phyloP scores from a whole-genome alignment of 1,140 invertebrate species.

The Drosophila arawakana region DNA sequence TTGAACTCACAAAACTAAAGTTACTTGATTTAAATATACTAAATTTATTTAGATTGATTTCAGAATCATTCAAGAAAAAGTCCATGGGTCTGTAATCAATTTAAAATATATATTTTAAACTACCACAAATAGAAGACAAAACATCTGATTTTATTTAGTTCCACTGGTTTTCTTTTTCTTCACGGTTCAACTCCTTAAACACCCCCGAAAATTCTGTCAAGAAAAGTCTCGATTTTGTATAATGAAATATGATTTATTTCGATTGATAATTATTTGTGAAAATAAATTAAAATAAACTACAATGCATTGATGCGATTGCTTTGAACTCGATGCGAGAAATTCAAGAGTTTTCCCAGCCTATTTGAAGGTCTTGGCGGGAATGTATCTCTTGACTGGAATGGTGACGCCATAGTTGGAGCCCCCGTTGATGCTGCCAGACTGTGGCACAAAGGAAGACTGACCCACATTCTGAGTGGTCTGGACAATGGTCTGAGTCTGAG shows the following conservation, averaged over 20 bases:
- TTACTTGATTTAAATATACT: no score
- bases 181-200: no score
- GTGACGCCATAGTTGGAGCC: constrained; percentile 33
- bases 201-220: no score
- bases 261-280: constrained; percentile 36
- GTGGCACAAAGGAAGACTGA: constrained; percentile 33
- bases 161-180: no score
- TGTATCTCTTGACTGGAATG: constrained; percentile 55
- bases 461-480: constrained; percentile 40
- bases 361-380: constrained; percentile 68
- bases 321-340: constrained; percentile 36
- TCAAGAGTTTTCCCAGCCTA: constrained; percentile 10
- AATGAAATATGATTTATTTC: constrained; percentile 51
- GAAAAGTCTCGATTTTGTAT: not conserved
- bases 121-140: no score
- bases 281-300: constrained; percentile 74
- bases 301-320: constrained; percentile 27
- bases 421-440: constrained; percentile 39
- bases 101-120: no score
- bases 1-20: no score
- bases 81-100: no score
- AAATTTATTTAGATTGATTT: no score
- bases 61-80: no score
- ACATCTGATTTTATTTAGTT: no score
- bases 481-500: constrained; percentile 44